Evolutionary conservation across 2,113 vertebrate genomes (phyloP), one percentile per base, ranked within the genome.

Genomic region (Zosterops hypoxanthus): DNA sequence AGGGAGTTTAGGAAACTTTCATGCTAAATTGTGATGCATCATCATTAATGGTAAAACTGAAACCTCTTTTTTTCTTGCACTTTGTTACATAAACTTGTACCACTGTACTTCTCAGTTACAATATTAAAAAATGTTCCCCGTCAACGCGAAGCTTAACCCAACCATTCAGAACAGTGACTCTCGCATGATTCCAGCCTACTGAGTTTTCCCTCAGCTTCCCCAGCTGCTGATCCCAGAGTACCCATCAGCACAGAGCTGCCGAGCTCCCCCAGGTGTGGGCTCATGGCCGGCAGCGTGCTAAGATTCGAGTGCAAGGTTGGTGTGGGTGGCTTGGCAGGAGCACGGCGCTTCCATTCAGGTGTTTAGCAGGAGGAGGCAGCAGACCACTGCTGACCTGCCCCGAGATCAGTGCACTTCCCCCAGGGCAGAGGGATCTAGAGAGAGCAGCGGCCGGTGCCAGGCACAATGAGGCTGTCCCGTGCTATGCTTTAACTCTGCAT

Each of bases 271-370:
- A 26, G 47, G 7, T 19, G 33, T 9, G 53, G 72, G 50, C 69
- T 75, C 52, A 6, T 23, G 7, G 59, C 89, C 76, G 70, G 14
- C 3, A 84, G 41, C 3, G 6, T 17, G 41, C 31, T 41, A 36
- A 11, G 41, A 26, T 29, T 53, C 50, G 25, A 44, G 18, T 11
- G 60, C 0, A 2, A 47, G 41, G 12, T 39, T 81, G 4, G 3
- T 0, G 3, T 17, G 39, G n/a, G 49, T 66, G 25, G 13, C 26
- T 91, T 44, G 93, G 81, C 49, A 49, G 76, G 34, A 78, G 29
- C 34, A 3, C 4, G 6, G 21, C 0, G 0, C 34, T 71, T 77
- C 42, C 36, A 64, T 53, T 14, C 1, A 1, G 69, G 22, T 1
- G 3, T 22, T 36, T 8, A 19, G 65, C 7, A 21, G 71, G 34